Percentiles rank a stretch among this genome's conserved stretches.
Conservation (phyloP, 2,113 vertebrate species). For the Phrynosoma platyrhinos region DNA sequence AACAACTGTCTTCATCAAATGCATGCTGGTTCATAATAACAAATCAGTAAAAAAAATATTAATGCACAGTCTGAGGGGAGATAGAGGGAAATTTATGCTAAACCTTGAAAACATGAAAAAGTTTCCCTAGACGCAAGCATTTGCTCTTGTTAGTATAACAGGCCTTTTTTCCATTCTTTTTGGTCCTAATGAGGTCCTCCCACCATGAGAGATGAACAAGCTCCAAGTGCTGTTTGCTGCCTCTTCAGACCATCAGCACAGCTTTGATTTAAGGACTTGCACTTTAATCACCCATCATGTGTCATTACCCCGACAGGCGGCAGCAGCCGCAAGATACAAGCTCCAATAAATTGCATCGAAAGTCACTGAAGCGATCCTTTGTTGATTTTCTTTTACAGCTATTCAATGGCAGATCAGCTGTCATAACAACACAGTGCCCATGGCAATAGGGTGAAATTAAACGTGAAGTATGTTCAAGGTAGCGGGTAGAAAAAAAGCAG, state of each 20-base stretch:
- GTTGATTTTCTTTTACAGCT: conserved; percentile 72
- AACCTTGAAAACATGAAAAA: conserved; percentile 7
- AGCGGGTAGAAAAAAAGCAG: conserved; percentile 58
- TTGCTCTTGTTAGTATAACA: conserved; percentile 51
- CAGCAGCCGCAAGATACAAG: conserved; percentile 64
- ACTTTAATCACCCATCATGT: conserved; percentile 75
- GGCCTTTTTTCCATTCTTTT: conserved; percentile 1
- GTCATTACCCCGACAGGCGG: conserved; percentile 70
- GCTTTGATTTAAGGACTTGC: conserved; percentile 71
- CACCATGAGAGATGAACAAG: conserved; percentile 38
- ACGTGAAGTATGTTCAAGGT: conserved; percentile 71
- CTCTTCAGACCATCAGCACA: conserved; percentile 53
- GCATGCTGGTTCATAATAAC: neutral
- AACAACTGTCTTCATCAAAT: conserved; percentile 8
- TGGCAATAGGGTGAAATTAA: conserved; percentile 65
- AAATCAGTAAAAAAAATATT: neutral
- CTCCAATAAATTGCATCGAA: conserved; percentile 55
- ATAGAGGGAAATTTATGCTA: neutral
- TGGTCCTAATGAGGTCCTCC: conserved; percentile 60
- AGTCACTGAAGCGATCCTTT: conserved; percentile 62
- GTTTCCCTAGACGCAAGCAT: neutral
- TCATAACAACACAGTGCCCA: conserved; percentile 57
- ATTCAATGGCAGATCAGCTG: conserved; percentile 61
- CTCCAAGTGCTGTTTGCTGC: conserved; percentile 54
- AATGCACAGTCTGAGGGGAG: neutral